phyloP scores from a whole-genome alignment of 2,113 vertebrate genomes.

The Smithornis capensis region DNA sequence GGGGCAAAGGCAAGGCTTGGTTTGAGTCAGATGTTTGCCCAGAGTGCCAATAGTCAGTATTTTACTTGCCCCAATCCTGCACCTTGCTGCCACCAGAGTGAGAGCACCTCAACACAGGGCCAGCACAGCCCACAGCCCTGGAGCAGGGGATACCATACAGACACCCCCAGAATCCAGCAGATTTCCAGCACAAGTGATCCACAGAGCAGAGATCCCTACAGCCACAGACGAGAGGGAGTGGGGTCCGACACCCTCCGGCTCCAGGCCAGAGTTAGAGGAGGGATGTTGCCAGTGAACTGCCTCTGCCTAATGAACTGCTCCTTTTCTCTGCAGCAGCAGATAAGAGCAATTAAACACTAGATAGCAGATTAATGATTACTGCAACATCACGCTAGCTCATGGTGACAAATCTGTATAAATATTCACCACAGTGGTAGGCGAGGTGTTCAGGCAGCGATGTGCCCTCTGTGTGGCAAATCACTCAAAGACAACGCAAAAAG shows the following conservation, averaged over 20 bases:
- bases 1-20: neutral
- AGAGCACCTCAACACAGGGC: neutral
- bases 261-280: neutral
- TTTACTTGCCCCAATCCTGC: neutral
- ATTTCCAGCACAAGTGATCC: neutral
- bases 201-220: neutral
- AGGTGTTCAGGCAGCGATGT: slow-evolving; percentile 40
- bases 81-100: neutral
- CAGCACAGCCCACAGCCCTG: neutral
- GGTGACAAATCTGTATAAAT: slow-evolving; percentile 64
- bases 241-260: neutral
- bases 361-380: slow-evolving; percentile 65
- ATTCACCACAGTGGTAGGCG: slow-evolving; percentile 17
- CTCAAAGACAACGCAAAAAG: neutral
- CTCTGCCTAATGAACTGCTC: slow-evolving; percentile 60
- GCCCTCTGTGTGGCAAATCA: slow-evolving; percentile 61
- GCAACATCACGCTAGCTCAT: slow-evolving; percentile 38
- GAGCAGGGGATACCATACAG: fast-evolving
- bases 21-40: neutral
- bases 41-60: neutral
- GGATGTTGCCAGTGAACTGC: neutral
- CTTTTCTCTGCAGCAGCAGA: slow-evolving; percentile 49
- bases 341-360: slow-evolving; percentile 65
- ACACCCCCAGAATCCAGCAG: neutral
- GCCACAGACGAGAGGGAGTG: neutral